A percentile compares a stretch with the other conserved stretches of the same genome.
Conservation (phyloP, 92 coral and sea anemone genomes). For the Phenganax stokvisi region DNA sequence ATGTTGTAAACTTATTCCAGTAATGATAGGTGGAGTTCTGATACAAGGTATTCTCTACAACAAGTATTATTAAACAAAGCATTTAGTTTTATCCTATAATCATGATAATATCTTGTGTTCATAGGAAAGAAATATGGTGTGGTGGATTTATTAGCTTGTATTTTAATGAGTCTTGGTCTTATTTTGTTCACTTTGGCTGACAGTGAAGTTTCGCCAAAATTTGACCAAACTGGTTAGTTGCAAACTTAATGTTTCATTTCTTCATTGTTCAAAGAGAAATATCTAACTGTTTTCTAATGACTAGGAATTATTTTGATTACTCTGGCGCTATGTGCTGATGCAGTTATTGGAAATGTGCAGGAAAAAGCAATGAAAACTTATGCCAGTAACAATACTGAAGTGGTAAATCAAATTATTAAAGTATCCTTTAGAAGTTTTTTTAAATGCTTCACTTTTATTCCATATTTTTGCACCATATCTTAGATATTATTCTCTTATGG, state of each 20-base stretch:
- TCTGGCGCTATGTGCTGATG: constrained; percentile 93
- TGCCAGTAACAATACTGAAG: constrained; percentile 78
- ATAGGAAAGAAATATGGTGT: constrained; percentile 67
- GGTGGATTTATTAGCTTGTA: constrained; percentile 76
- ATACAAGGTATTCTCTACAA: constrained; percentile 66
- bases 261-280: not conserved
- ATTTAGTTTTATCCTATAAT: not conserved
- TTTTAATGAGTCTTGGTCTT: constrained; percentile 85
- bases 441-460: not conserved
- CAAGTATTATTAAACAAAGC: not conserved
- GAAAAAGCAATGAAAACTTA: constrained; percentile 86
- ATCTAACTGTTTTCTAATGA: not conserved
- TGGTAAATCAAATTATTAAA: constrained; percentile 47
- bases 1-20: constrained; percentile 97
- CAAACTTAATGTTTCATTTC: not conserved
- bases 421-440: too few species aligned
- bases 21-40: constrained; percentile 91
- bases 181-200: constrained; percentile 87
- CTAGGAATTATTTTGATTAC: constrained; percentile 77
- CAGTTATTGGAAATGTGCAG: constrained; percentile 97
- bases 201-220: constrained; percentile 90
- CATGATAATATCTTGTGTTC: constrained; percentile 3
- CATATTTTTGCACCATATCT: too few species aligned
- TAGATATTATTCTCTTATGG: constrained; percentile 95
- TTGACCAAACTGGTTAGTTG: constrained; percentile 74